These are phyloP conservation scores for Phaenicophaeus curvirostris DNA, from an alignment of 2,797 vertebrate genomes.

Conservation along the genomic window DNA sequence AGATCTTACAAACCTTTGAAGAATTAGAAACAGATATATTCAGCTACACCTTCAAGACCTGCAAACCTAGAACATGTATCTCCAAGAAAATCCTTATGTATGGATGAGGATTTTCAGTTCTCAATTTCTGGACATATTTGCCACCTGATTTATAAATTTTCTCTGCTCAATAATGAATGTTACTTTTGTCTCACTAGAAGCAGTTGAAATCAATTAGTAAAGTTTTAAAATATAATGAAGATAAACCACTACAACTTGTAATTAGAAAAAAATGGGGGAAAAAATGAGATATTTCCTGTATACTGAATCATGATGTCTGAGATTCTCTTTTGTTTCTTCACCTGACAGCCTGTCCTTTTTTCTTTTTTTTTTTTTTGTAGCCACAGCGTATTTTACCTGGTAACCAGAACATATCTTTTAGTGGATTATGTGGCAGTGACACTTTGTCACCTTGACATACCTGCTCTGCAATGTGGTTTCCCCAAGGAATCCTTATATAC, in stretches of 20 bases:
- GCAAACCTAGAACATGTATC: background rate
- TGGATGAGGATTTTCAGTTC: background rate
- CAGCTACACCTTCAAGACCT: background rate
- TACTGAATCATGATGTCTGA: background rate
- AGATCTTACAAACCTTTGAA: background rate
- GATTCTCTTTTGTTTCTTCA: background rate
- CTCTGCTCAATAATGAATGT: background rate
- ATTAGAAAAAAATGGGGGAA: background rate
- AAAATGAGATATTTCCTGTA: background rate
- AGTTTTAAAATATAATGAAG: background rate
- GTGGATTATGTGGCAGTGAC: background rate
- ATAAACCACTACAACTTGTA: background rate
- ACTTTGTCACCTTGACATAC: conserved; percentile 58
- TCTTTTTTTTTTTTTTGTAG: background rate
- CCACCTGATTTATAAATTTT: background rate
- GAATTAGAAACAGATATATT: background rate
- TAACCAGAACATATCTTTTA: conserved; percentile 2
- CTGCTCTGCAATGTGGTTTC: conserved; percentile 30
- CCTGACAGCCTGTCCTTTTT: background rate
- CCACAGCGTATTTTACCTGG: conserved; percentile 10
- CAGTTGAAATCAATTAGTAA: background rate
- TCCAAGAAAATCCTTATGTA: background rate
- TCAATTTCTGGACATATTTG: background rate
- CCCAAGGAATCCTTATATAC: background rate
- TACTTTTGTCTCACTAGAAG: background rate